phyloP scores from a whole-genome alignment of 1,140 invertebrate species.

The Eubasilissa regina region DNA sequence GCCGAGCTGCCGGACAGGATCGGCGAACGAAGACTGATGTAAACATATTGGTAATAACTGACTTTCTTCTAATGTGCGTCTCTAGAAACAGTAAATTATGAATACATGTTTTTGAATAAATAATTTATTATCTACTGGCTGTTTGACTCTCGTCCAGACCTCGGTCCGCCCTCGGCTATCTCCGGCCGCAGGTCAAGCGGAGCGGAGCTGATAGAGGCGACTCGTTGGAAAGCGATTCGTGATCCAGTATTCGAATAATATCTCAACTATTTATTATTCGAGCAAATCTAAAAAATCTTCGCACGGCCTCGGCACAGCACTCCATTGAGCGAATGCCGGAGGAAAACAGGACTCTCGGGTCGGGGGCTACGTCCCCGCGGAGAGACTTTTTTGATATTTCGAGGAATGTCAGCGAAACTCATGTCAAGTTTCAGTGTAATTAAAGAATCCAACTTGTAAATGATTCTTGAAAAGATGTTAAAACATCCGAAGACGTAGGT shows the following conservation, averaged over 20 bases:
- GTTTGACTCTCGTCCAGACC: conserved; percentile 5
- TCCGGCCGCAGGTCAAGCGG: conserved; percentile 10
- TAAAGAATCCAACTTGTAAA: too few relatives aligned
- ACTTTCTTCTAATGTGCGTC: background rate
- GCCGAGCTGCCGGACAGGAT: conserved; percentile 6
- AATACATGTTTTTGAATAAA: conserved; percentile 26
- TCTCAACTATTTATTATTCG: too few relatives aligned
- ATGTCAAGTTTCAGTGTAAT: too few relatives aligned
- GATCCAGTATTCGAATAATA: background rate
- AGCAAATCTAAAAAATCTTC: too few relatives aligned
- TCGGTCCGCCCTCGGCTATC: background rate
- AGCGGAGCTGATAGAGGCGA: background rate
- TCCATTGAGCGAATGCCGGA: too few relatives aligned
- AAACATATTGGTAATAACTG: background rate
- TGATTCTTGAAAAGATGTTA: too few relatives aligned
- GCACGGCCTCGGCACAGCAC: too few relatives aligned
- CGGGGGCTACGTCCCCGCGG: too few relatives aligned
- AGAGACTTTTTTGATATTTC: too few relatives aligned
- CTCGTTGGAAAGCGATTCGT: background rate
- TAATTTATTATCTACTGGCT: conserved; percentile 26
- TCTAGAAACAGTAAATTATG: conserved; percentile 3
- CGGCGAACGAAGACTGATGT: conserved; percentile 20
- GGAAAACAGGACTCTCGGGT: background rate
- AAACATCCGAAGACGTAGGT: too few relatives aligned
- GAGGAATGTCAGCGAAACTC: too few relatives aligned